Conservation (phyloP, 2,888 invertebrate species). For the Euplexia lucipara region DNA sequence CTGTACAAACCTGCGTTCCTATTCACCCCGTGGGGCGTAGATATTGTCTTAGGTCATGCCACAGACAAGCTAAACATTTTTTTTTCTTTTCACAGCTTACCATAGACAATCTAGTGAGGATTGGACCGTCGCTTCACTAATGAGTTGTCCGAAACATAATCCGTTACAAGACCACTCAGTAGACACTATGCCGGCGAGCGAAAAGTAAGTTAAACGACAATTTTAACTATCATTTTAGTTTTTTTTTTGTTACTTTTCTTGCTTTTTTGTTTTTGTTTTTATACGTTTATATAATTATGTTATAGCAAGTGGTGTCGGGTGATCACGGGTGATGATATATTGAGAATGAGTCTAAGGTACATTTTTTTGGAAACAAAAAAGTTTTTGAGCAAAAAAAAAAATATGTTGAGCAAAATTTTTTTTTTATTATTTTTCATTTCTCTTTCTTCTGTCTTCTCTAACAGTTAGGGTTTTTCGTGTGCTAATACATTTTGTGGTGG, state of each 20-base stretch:
- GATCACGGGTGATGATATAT: slow-evolving; percentile 94
- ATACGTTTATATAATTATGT: slow-evolving; percentile 69
- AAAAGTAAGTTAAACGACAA: slow-evolving; percentile 82
- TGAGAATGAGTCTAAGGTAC: slow-evolving; percentile 95
- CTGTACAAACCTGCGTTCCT: no score
- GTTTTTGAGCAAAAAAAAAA: slow-evolving; percentile 37
- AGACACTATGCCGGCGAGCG: slow-evolving; percentile 85
- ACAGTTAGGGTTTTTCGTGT: slow-evolving; percentile 60
- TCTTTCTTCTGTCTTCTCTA: slow-evolving; percentile 55
- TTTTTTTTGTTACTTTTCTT: slow-evolving; percentile 47
- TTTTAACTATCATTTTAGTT: slow-evolving; percentile 29
- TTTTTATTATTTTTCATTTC: slow-evolving; percentile 27
- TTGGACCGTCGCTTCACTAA: slow-evolving; percentile 94
- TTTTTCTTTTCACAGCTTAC: slow-evolving; percentile 70
- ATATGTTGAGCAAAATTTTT: slow-evolving; percentile 26
- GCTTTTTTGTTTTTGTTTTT: slow-evolving; percentile 52
- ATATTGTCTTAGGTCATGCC: no score
- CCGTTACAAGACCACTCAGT: slow-evolving; percentile 77
- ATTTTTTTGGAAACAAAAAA: slow-evolving; percentile 55
- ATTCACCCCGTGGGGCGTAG: no score
- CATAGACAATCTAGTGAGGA: slow-evolving; percentile 89
- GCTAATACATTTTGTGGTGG: slow-evolving; percentile 63
- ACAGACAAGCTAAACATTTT: not conserved
- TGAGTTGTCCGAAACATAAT: slow-evolving; percentile 93
- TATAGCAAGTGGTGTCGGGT: slow-evolving; percentile 90